Conservation (phyloP, 1,140 invertebrate species). For the Drosophila insularis region DNA sequence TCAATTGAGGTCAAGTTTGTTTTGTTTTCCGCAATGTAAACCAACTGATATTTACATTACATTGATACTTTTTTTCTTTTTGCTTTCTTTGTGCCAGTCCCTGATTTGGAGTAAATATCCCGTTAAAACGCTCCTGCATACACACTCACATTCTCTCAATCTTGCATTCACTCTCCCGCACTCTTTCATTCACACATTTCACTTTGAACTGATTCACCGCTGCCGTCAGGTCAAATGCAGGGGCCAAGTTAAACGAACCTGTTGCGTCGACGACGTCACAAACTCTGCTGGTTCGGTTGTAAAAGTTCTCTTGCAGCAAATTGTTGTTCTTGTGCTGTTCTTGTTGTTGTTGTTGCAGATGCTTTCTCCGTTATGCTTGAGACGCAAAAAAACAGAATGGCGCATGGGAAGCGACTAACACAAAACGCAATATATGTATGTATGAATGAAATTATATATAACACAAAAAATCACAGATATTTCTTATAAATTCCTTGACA, state of each 20-base stretch:
- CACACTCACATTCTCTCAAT: not conserved
- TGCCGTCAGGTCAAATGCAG: conserved; percentile 6
- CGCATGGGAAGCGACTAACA: conserved; percentile 25
- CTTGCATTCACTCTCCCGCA: conserved; percentile 4
- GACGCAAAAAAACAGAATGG: conserved; percentile 16
- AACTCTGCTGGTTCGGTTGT: not conserved
- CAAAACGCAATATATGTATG: conserved; percentile 58
- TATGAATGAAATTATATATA: conserved; percentile 51
- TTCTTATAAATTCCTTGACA: not conserved
- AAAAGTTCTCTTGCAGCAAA: conserved; percentile 1
- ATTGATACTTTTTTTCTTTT: no score
- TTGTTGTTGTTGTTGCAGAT: conserved; percentile 11
- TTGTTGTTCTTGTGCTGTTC: conserved; percentile 14
- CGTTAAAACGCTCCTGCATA: not conserved
- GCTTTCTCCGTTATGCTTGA: conserved; percentile 1
- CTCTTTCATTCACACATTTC: conserved; percentile 10
- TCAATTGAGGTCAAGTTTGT: no score
- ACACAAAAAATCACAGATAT: conserved; percentile 11
- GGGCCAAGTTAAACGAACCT: conserved; percentile 10
- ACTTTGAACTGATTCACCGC: conserved; percentile 5
- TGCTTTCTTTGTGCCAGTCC: no score
- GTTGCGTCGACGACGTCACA: conserved; percentile 18
- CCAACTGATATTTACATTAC: no score
- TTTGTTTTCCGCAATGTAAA: no score
- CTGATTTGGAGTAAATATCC: not conserved